Conservation (phyloP, 2,113 vertebrate species). For the Tetraodon nigroviridis region DNA sequence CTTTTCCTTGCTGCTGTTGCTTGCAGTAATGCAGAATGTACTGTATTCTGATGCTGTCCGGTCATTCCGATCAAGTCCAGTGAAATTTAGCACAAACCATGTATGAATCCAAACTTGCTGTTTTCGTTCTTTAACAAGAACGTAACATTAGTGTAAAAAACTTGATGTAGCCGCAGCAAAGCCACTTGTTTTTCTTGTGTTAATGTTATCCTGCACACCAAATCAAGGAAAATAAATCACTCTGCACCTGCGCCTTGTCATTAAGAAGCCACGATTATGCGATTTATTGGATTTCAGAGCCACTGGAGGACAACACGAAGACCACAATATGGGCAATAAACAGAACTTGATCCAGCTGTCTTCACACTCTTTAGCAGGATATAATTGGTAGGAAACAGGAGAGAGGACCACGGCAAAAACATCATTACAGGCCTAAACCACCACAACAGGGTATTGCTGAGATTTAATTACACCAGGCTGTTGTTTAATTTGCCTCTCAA, state of each 20-base stretch:
- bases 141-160: slow-evolving; percentile 2
- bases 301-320: slow-evolving; percentile 61
- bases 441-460: slow-evolving; percentile 71
- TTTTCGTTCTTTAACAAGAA: too few relatives aligned
- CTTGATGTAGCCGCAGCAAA: slow-evolving; percentile 12
- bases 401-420: slow-evolving; percentile 62
- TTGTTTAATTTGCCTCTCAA: slow-evolving; percentile 75
- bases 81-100: too few relatives aligned
- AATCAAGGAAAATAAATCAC: slow-evolving; percentile 65
- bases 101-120: too few relatives aligned
- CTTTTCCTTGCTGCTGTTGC: too few relatives aligned
- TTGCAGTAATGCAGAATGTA: too few relatives aligned
- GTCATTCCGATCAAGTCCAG: too few relatives aligned
- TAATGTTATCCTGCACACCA: slow-evolving; percentile 48
- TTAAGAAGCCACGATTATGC: slow-evolving; percentile 55
- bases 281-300: slow-evolving; percentile 74
- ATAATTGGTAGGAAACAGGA: slow-evolving; percentile 75
- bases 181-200: slow-evolving; percentile 20
- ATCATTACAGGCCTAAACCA: slow-evolving; percentile 73
- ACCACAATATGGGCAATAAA: slow-evolving; percentile 62
- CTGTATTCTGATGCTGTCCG: too few relatives aligned
- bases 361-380: slow-evolving; percentile 67
- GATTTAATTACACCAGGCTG: slow-evolving; percentile 75
- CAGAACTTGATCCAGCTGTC: slow-evolving; percentile 70
- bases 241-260: slow-evolving; percentile 71